Base-by-base conservation (phyloP, 2,113 vertebrate species). In the Vicugna pacos region DNA sequence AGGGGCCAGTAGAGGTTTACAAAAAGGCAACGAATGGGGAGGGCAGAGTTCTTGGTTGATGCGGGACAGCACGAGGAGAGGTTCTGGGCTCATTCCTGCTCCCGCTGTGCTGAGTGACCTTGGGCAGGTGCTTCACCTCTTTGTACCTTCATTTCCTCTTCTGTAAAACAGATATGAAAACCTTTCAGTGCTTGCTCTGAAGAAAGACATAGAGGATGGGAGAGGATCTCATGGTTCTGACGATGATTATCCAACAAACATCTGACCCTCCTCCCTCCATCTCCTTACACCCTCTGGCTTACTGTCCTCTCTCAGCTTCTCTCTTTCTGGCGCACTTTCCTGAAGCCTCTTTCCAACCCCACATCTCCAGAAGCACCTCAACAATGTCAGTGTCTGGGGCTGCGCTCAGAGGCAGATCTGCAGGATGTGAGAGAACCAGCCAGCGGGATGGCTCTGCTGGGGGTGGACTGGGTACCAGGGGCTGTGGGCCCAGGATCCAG, bases 91-190 rank as follows among this genome's bases (percentile, higher is more conserved):
- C 50, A 12, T 79, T 70, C 32, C 73, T 1, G 83, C 1, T 42
- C 62, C 67, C 46, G 77, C 60, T 52, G 50, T 42, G 92, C 77
- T 35, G 15, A 24, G 24, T 67, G 79, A 60, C 70, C 48, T 90
- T 38, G 72, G 72, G 32, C 20, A 79, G n/a, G 79, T 56, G 15
- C 84, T 87, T 95, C 20, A 95, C 58, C 38, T 92, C 81, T 93
- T 38, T 91, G n/a, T 84, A 12, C 91, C 91, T 28, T 87, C 1
- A 3, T 60, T 86, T 96, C 93, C 73, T 96, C 91, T 12, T 3
- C 64, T 88, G 38, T 60, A 42, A 96, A 97, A 93, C 46, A 64
- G 97, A 97, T 95, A 92, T 97, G 97, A 98, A 30, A 84, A 32
- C 65, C 96, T 82, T 60, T 75, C 94, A 97, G 89, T 89, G 70